Evolutionary conservation across 92 coral and sea anemone genomes (phyloP), one percentile per base, ranked within the genome.

Genomic region (Nematostella vectensis): DNA sequence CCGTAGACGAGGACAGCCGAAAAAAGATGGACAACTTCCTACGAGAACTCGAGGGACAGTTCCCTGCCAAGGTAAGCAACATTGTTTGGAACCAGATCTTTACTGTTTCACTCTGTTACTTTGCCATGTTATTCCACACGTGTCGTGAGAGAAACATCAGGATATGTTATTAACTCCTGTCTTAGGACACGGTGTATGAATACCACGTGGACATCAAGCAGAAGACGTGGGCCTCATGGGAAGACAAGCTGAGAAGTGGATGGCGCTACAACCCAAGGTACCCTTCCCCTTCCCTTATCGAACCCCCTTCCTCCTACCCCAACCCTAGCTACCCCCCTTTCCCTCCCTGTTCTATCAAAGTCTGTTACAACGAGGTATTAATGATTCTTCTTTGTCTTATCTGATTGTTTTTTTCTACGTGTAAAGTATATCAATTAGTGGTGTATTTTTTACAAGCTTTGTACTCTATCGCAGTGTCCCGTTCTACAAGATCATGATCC

Each of bases 261-360:
- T 93, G 99, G 99, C 91, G 99, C 10, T 93, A 93, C 82, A 93
- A 68, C 31, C 99, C 99, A n/a, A 87, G 94, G 99, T 93, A 57
- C 23, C 65, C 55, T 21, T 9, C 9, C 11, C 25, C 25, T n/a
- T n/a, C n/a, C n/a, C n/a, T n/a, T n/a, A n/a, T n/a, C 12, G 31
- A 22, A 21, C 27, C 25, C 25, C 31, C 11, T 20, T n/a, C 16
- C 3, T 0, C n/a, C 27, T 4, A 9, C 9, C 9, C 18, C 54
- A 48, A n/a, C 54, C 54, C 54, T 11, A n/a, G 19, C 10, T 9
- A 9, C 54, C 9, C 20, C 17, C 9, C 9, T 11, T 9, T 22
- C 54, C 48, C 30, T 24, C 4, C 47, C 26, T 24, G 6, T 3
- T 29, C 3, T 3, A 3, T n/a, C n/a, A n/a, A n/a, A n/a, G n/a